Conservation (phyloP, 1,140 invertebrate species). For the Papilio dardanus region DNA sequence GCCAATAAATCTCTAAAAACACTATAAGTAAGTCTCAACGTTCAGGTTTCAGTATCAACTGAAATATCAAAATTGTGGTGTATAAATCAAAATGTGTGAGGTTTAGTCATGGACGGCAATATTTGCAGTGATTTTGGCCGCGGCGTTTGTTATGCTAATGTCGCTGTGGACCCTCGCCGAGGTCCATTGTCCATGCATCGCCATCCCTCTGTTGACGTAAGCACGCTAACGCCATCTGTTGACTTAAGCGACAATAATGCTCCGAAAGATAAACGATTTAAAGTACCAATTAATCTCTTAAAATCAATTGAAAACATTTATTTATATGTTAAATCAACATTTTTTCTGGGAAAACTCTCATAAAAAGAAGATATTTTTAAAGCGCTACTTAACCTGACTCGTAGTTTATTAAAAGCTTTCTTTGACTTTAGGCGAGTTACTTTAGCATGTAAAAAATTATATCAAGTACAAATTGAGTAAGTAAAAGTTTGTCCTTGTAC, state of each 20-base stretch:
- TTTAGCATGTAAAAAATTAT: neutral
- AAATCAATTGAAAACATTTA: no score
- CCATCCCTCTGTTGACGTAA: no score
- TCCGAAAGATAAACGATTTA: neutral
- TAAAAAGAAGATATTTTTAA: neutral
- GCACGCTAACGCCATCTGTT: neutral
- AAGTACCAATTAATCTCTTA: neutral
- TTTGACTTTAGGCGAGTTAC: neutral
- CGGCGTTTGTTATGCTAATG: neutral
- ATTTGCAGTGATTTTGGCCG: neutral
- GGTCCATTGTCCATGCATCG: neutral
- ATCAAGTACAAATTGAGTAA: neutral
- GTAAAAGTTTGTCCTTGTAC: constrained; percentile 7
- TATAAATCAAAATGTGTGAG: neutral
- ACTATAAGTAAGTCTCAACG: neutral
- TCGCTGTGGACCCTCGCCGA: neutral
- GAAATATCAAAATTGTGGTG: neutral
- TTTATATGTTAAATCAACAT: no score
- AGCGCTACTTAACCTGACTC: neutral
- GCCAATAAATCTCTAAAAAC: no score
- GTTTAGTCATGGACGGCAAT: neutral
- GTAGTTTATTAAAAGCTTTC: neutral
- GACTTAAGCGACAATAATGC: neutral
- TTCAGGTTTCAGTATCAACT: neutral
- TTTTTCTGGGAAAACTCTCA: no score